Evolutionary conservation across 2,888 invertebrate genomes (phyloP).

Genomic region (Drosophila nigricruria): DNA sequence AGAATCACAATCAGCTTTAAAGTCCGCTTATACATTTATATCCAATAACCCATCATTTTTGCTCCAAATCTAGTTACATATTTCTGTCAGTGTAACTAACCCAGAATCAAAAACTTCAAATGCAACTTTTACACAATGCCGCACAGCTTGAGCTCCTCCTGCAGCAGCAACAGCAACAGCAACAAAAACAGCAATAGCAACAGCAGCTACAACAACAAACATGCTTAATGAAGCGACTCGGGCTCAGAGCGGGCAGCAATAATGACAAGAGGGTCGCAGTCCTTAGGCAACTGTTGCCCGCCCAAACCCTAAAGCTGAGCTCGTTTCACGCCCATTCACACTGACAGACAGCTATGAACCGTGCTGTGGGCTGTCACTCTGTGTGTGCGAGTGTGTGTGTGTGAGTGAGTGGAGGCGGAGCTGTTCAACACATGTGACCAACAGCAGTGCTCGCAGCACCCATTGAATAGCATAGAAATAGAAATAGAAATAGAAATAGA

Average conservation of each 20-base stretch:
- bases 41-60: neutral
- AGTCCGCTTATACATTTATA: too few species aligned
- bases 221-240: constrained; percentile 73
- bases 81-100: constrained; percentile 40
- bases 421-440: constrained; percentile 67
- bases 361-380: neutral
- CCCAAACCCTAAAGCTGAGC: constrained; percentile 40
- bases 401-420: neutral
- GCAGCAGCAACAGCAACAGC: constrained; percentile 25
- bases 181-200: constrained; percentile 23
- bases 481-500: constrained; percentile 68
- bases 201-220: constrained; percentile 24
- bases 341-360: constrained; percentile 32
- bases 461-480: constrained; percentile 72
- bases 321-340: constrained; percentile 72
- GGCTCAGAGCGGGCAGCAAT: constrained; percentile 32
- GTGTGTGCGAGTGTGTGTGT: neutral
- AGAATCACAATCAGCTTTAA: too few species aligned
- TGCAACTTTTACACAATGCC: constrained; percentile 57
- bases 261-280: constrained; percentile 62
- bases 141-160: constrained; percentile 63
- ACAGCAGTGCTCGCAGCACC: constrained; percentile 28
- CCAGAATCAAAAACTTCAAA: constrained; percentile 51
- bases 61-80: constrained; percentile 4
- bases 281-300: constrained; percentile 71